phyloP scores from a whole-genome alignment of 2,113 vertebrate genomes.

The Macquaria ambigua region DNA sequence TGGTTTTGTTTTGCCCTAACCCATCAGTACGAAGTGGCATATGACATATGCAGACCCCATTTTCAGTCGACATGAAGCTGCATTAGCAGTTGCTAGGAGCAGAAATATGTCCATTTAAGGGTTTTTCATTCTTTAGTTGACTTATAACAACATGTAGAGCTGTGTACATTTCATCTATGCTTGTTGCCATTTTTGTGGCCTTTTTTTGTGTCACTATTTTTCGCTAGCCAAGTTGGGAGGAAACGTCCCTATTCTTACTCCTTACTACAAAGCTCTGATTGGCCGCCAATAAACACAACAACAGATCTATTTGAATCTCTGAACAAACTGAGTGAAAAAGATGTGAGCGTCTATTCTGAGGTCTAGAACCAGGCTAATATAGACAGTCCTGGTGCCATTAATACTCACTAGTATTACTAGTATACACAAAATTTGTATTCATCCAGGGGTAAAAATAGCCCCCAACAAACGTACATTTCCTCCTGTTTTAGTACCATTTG shows the following conservation, averaged over 20 bases:
- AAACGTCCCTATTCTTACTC: neutral
- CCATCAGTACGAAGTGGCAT: neutral
- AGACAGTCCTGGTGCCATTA: neutral
- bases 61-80: neutral
- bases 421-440: neutral
- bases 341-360: neutral
- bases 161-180: neutral
- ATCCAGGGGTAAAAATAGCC: neutral
- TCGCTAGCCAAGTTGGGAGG: too few relatives aligned
- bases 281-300: too few relatives aligned
- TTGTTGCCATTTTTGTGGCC: neutral
- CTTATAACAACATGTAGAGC: neutral
- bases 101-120: neutral
- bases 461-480: neutral
- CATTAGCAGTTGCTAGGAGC: neutral
- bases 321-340: neutral
- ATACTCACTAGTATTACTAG: too few relatives aligned
- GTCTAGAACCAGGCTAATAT: neutral
- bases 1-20: neutral
- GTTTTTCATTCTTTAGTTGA: neutral
- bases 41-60: too few relatives aligned
- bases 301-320: too few relatives aligned
- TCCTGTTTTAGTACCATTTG: neutral
- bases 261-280: neutral
- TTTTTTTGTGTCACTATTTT: neutral